phyloP scores from a whole-genome alignment of 2,888 invertebrate genomes.

The Luperina testacea region DNA sequence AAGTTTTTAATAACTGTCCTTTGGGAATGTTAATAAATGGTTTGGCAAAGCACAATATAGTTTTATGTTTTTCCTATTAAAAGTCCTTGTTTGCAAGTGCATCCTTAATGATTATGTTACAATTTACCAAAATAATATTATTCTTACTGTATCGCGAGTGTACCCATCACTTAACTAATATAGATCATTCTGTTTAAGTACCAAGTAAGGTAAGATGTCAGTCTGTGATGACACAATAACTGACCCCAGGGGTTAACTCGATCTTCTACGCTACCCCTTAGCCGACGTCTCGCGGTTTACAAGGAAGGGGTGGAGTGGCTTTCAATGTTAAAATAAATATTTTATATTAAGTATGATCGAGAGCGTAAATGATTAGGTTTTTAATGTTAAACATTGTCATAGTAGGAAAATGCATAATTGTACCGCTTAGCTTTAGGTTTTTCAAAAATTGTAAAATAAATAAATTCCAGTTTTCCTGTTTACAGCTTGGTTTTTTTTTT shows the following conservation, averaged over 20 bases:
- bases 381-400: not conserved
- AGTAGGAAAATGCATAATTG: not conserved
- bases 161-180: not conserved
- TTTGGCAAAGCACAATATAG: not conserved
- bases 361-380: not conserved
- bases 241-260: conserved; percentile 76
- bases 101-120: not conserved
- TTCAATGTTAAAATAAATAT: conserved; percentile 5
- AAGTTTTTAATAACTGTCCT: too few species aligned
- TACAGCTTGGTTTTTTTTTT: not conserved
- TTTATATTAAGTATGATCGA: conserved; percentile 4
- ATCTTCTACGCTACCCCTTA: conserved; percentile 77
- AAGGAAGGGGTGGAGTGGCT: conserved; percentile 30
- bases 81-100: not conserved
- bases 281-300: conserved; percentile 50
- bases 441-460: not conserved
- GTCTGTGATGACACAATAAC: conserved; percentile 81
- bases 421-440: not conserved
- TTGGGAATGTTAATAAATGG: not conserved
- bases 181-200: conserved; percentile 38
- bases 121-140: not conserved
- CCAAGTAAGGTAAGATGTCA: conserved; percentile 67
- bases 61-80: not conserved
- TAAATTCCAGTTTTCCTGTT: not conserved
- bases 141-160: too few species aligned